Conservation (phyloP, 2,888 invertebrate genomes). For the Arctia plantaginis region DNA sequence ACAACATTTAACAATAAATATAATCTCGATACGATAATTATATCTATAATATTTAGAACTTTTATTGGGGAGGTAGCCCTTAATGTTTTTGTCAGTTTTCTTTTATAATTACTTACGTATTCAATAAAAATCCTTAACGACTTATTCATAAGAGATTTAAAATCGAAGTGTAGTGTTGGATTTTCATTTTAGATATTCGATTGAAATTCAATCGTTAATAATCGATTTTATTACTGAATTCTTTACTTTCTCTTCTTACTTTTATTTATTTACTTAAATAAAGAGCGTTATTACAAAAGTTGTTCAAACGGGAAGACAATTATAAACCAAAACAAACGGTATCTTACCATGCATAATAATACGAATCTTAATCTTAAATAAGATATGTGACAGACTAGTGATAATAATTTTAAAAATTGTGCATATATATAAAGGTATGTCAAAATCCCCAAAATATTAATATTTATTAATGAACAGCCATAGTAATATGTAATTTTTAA, state of each 20-base stretch:
- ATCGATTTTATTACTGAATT: slow-evolving; percentile 8
- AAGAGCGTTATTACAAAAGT: slow-evolving; percentile 18
- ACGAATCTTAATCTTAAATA: slow-evolving; percentile 41
- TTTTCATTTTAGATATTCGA: slow-evolving; percentile 34
- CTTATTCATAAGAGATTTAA: slow-evolving; percentile 79
- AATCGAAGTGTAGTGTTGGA: slow-evolving; percentile 69
- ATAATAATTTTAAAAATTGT: slow-evolving; percentile 69
- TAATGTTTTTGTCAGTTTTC: slow-evolving; percentile 41
- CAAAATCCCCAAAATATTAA: slow-evolving; percentile 52
- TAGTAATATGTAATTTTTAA: slow-evolving; percentile 39
- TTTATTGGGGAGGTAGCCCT: slow-evolving; percentile 67
- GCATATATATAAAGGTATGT: slow-evolving; percentile 58
- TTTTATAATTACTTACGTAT: slow-evolving; percentile 64
- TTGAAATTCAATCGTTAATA: slow-evolving; percentile 2
- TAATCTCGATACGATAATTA: slow-evolving; percentile 40
- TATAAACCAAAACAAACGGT: slow-evolving; percentile 37
- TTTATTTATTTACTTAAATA: slow-evolving; percentile 5
- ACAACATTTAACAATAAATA: slow-evolving; percentile 56
- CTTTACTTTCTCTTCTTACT: not conserved
- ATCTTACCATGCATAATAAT: slow-evolving; percentile 40
- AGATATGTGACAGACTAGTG: slow-evolving; percentile 67
- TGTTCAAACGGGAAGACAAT: slow-evolving; percentile 53
- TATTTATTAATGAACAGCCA: slow-evolving; percentile 60
- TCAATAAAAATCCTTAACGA: slow-evolving; percentile 63
- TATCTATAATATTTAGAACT: slow-evolving; percentile 52